Conservation (phyloP, 1,140 invertebrate genomes). For the Ectropis grisescens region DNA sequence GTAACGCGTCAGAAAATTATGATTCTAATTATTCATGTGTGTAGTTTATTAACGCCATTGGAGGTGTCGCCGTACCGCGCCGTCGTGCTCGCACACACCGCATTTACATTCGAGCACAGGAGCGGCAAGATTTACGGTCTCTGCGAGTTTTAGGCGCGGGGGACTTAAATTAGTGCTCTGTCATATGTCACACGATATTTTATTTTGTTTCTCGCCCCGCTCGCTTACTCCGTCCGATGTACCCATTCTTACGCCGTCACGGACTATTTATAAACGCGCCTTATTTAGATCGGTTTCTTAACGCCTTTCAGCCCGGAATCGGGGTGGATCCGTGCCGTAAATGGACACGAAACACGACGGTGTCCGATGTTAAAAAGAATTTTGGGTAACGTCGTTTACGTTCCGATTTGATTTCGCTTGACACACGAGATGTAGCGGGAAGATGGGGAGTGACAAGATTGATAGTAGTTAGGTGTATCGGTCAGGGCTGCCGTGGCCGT, state of each 20-base stretch:
- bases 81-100: slow-evolving; percentile 35
- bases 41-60: slow-evolving; percentile 31
- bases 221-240: slow-evolving; percentile 38
- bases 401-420: slow-evolving; percentile 12
- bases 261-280: slow-evolving; percentile 53
- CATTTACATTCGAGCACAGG: slow-evolving; percentile 47
- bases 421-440: slow-evolving; percentile 26
- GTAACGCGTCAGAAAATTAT: slow-evolving; percentile 18
- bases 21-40: slow-evolving; percentile 44
- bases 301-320: slow-evolving; percentile 1
- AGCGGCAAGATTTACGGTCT: slow-evolving; percentile 51
- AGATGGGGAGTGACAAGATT: slow-evolving; percentile 45
- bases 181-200: slow-evolving; percentile 55
- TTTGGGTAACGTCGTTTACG: too few relatives aligned
- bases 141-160: slow-evolving; percentile 31
- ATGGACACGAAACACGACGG: slow-evolving; percentile 1
- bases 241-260: slow-evolving; percentile 41
- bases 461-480: slow-evolving; percentile 20
- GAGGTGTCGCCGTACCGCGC: slow-evolving; percentile 37
- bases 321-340: slow-evolving; percentile 1
- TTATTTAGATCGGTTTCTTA: slow-evolving; percentile 40
- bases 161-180: slow-evolving; percentile 53
- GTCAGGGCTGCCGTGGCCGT: slow-evolving; percentile 11
- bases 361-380: too few relatives aligned
- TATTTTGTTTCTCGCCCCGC: slow-evolving; percentile 37